A percentile compares a stretch with the other conserved stretches of the same genome.
Conservation (phyloP, 2,113 vertebrate genomes). For the Sylvietta virens region DNA sequence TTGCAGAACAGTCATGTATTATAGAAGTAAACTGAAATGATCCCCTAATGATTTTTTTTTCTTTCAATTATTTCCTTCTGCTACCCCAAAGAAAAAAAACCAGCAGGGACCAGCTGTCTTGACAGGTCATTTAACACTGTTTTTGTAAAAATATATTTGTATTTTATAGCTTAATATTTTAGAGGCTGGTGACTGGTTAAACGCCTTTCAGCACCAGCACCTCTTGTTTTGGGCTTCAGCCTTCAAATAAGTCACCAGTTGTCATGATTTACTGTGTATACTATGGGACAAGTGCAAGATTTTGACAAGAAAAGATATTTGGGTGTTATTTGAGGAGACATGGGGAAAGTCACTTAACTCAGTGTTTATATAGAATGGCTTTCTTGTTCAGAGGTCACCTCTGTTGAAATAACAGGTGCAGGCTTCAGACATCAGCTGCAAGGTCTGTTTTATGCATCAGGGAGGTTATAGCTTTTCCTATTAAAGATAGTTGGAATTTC, state of each 20-base stretch:
- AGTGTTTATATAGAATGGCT: slow-evolving; percentile 45
- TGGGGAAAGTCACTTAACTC: slow-evolving; percentile 37
- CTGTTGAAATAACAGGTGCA: slow-evolving; percentile 42
- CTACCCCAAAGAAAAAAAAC: neutral
- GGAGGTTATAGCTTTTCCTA: neutral
- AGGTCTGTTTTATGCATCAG: neutral
- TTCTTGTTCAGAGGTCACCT: slow-evolving; percentile 53
- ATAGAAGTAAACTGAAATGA: neutral
- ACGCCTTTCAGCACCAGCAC: slow-evolving; percentile 10
- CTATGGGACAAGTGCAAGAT: slow-evolving; percentile 33
- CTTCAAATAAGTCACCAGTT: slow-evolving; percentile 36
- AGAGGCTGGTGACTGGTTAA: slow-evolving; percentile 26
- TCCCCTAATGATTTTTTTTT: neutral
- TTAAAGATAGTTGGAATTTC: neutral
- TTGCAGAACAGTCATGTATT: neutral
- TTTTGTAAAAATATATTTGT: slow-evolving; percentile 21
- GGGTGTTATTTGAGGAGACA: slow-evolving; percentile 54
- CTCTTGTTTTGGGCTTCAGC: slow-evolving; percentile 41
- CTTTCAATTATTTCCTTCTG: neutral
- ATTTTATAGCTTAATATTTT: slow-evolving; percentile 52
- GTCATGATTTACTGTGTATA: slow-evolving; percentile 43
- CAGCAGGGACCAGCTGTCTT: neutral
- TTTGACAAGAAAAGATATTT: slow-evolving; percentile 64
- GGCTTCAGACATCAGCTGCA: slow-evolving; percentile 22
- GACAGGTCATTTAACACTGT: slow-evolving; percentile 23